Conservation (phyloP, 2,797 vertebrate genomes). For the Oceanodroma leucorhoa region DNA sequence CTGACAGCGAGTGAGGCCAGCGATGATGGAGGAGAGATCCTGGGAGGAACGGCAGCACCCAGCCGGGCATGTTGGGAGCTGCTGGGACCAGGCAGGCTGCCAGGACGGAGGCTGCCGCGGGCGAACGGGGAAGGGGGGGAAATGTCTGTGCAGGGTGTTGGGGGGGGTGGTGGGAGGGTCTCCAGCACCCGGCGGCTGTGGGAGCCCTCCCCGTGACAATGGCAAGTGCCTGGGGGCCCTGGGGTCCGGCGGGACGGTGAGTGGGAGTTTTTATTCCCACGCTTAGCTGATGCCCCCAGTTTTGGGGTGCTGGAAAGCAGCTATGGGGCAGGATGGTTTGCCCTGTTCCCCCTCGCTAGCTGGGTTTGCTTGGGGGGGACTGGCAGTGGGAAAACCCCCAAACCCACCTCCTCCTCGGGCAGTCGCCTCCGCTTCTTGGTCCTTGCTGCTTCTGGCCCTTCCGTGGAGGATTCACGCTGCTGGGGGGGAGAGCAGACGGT, state of each 20-base stretch:
- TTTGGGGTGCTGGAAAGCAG: not conserved
- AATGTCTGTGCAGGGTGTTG: not conserved
- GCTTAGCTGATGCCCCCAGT: not conserved
- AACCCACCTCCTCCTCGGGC: not conserved
- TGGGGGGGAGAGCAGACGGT: no score
- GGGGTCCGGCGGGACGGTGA: accelerated
- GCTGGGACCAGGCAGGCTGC: conserved; percentile 9
- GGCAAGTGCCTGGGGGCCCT: not conserved
- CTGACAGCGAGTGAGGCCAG: not conserved
- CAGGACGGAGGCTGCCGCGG: not conserved
- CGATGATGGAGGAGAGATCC: not conserved
- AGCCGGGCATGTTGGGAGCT: not conserved
- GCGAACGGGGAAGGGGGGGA: not conserved
- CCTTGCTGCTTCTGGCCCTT: not conserved
- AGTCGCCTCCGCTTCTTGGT: accelerated
- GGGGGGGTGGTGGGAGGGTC: not conserved
- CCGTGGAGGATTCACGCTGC: accelerated
- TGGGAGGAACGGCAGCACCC: not conserved
- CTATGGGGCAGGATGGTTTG: not conserved
- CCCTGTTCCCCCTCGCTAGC: accelerated
- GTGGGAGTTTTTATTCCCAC: not conserved
- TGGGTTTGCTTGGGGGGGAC: not conserved
- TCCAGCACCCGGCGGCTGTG: not conserved
- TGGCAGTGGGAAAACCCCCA: not conserved
- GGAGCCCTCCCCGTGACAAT: not conserved